Evolutionary conservation across 2,888 invertebrate genomes (phyloP).

Genomic region (Tanytarsus gracilentus): DNA sequence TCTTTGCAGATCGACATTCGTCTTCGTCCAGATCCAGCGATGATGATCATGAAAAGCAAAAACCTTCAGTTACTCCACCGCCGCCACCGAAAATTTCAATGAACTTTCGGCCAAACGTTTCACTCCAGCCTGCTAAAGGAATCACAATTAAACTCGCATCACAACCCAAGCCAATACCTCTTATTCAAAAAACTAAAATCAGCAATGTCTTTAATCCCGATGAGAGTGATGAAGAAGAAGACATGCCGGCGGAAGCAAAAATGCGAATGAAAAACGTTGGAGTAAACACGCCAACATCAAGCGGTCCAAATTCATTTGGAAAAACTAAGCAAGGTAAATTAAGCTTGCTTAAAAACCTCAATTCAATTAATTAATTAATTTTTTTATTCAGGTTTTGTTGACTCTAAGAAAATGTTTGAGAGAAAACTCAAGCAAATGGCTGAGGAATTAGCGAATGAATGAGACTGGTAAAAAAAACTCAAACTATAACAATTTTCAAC

Average conservation of each 20-base stretch:
- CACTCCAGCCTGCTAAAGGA: neutral
- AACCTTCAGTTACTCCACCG: neutral
- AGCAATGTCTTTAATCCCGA: conserved; percentile 16
- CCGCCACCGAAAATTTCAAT: neutral
- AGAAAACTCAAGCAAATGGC: conserved; percentile 22
- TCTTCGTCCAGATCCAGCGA: neutral
- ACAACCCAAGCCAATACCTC: neutral
- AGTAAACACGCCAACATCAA: neutral
- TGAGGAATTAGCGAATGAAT: neutral
- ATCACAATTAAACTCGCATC: neutral
- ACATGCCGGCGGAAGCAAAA: conserved; percentile 20
- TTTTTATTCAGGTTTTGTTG: conserved; percentile 2
- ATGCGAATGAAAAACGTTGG: conserved; percentile 25
- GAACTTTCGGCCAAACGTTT: neutral
- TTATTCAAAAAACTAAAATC: neutral
- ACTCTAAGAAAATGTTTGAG: conserved; percentile 19
- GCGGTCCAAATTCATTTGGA: conserved; percentile 17
- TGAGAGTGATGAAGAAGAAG: neutral
- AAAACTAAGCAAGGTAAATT: conserved; percentile 14
- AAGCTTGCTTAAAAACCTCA: neutral
- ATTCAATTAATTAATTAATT: neutral
- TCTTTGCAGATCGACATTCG: too few species aligned
- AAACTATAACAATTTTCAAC: too few species aligned
- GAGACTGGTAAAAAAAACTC: too few species aligned
- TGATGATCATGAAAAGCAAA: neutral